Base-by-base conservation (phyloP, 92 coral and sea anemone genomes). In the Phenganax marumi region DNA sequence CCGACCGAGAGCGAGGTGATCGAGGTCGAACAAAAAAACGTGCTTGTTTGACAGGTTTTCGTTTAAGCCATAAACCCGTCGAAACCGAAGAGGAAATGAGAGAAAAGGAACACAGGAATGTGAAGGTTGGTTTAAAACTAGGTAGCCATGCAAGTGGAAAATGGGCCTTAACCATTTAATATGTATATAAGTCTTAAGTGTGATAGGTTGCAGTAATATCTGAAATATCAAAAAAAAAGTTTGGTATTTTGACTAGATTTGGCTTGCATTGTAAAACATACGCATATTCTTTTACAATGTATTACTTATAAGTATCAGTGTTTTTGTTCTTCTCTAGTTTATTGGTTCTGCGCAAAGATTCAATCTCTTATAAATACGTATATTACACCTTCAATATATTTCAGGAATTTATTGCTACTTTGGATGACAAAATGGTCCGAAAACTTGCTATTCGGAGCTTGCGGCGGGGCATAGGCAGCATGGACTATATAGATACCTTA, bases 391-490 rank as follows among this genome's bases (percentile, higher is more conserved):
- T 56, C 16, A 14, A 0, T 19, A 56, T 39, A 47, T 54, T 24
- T 16, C 75, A 84, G 84, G 82, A 84, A 50, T 84, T 76, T 18
- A 84, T 84, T 53, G 69, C 33, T 33, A 84, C 87, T 13, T 72
- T 84, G 3, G 87, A 84, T 50, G 57, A 17, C 0, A 60, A 8
- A 9, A 82, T 43, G 66, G 84, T 84, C 33, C 46, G 50, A 76
- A 84, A 75, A 19, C 43, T 84, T 18, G 87, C 87, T n/a, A 56
- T 84, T 8, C 43, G 87, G 16, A 60, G 74, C 18, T 46, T 75
- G 19, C 84, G 84, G 10, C 57, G 87, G 62, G 87, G 87, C 18
- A 51, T 84, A 23, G 84, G 87, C 6, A 84, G 87, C 24, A 84
- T 84, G 84, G 87, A 76, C 17, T 84, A 76, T 49, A 84, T 84